These are phyloP conservation scores for Lomographa bimaculata DNA, from an alignment of 2,888 invertebrate genomes.

Conservation along the genomic window DNA sequence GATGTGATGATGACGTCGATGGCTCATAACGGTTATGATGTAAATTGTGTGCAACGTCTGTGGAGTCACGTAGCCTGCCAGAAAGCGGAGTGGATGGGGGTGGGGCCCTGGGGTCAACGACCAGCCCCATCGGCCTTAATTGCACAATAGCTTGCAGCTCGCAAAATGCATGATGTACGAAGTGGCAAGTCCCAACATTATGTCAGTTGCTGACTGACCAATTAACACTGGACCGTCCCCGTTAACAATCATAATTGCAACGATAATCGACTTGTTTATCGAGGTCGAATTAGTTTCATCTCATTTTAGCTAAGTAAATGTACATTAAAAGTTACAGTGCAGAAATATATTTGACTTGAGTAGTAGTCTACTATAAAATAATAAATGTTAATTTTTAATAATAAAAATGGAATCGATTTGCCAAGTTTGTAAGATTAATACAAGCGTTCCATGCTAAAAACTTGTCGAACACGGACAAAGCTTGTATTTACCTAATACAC, in stretches of 20 bases:
- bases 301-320: constrained; percentile 7
- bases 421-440: too few relatives aligned
- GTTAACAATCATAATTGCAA: constrained; percentile 34
- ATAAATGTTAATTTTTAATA: too few relatives aligned
- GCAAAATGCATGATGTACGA: constrained; percentile 46
- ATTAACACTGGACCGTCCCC: constrained; percentile 32
- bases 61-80: constrained; percentile 65
- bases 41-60: constrained; percentile 52
- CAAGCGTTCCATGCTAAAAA: constrained; percentile 8
- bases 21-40: constrained; percentile 48
- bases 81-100: constrained; percentile 42
- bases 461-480: constrained; percentile 10
- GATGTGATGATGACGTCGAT: constrained; percentile 22
- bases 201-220: constrained; percentile 35
- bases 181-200: constrained; percentile 29
- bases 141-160: constrained; percentile 59
- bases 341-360: too few relatives aligned
- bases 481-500: constrained; percentile 31
- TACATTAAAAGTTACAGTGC: not conserved
- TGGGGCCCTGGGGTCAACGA: constrained; percentile 54
- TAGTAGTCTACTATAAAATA: too few relatives aligned
- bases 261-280: constrained; percentile 33
- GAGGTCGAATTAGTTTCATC: constrained; percentile 24
- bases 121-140: constrained; percentile 57
- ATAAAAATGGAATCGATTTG: not conserved